A percentile compares a stretch with the other conserved stretches of the same genome.
phyloP scores from a whole-genome alignment of 2,113 vertebrate species.

The Eptesicus fuscus region DNA sequence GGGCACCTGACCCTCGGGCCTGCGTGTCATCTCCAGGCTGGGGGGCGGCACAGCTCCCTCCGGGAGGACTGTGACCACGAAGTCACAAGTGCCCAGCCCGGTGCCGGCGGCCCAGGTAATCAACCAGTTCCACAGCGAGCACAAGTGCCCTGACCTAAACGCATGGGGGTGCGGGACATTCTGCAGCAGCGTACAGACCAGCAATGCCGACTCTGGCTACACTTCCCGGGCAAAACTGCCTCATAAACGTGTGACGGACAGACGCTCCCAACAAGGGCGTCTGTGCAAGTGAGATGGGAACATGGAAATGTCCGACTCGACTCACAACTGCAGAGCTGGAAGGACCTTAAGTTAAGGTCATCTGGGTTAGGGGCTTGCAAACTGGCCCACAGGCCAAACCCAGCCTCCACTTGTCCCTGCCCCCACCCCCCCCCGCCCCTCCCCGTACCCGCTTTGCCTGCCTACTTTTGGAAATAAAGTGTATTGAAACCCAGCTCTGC shows the following conservation, averaged over 20 bases:
- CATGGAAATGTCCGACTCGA: not conserved
- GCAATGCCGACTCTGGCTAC: not conserved
- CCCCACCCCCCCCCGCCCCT: rapidly evolving
- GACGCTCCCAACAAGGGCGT: not conserved
- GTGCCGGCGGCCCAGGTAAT: not conserved
- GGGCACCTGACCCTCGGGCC: not conserved
- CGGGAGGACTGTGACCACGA: not conserved
- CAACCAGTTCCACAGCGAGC: not conserved
- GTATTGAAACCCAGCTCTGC: not conserved
- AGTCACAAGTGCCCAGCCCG: not conserved
- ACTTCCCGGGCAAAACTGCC: not conserved
- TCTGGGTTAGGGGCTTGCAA: not conserved
- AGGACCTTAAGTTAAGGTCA: not conserved
- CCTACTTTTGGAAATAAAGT: not conserved
- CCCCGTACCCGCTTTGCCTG: too few species aligned
- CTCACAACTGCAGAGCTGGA: not conserved
- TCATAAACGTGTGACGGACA: not conserved
- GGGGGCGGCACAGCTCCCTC: not conserved
- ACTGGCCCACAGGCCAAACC: not conserved
- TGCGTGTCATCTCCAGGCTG: not conserved
- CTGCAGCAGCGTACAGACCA: not conserved
- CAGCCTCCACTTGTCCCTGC: not conserved
- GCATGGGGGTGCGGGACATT: not conserved
- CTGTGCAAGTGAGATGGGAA: not conserved
- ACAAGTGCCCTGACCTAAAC: not conserved